Evolutionary conservation across 1,140 invertebrate species (phyloP).

Genomic region (Arctopsyche grandis): DNA sequence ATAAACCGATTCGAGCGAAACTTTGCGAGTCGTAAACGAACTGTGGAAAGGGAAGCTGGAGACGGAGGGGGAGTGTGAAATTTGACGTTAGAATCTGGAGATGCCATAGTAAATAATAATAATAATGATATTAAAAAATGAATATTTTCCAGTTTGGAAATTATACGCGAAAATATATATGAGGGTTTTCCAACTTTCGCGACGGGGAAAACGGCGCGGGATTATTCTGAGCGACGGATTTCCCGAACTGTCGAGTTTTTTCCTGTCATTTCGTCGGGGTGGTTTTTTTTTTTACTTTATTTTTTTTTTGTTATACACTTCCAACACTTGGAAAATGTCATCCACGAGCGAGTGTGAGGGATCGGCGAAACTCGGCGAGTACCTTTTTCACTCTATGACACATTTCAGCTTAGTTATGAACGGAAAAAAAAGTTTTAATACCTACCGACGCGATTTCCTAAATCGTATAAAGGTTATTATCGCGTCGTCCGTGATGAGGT

Average conservation of each 20-base stretch:
- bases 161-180: constrained; percentile 12
- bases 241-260: constrained; percentile 25
- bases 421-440: neutral
- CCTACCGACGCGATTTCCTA: neutral
- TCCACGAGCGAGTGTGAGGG: neutral
- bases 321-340: neutral
- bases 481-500: too few relatives aligned
- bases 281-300: neutral
- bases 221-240: constrained; percentile 21
- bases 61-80: neutral
- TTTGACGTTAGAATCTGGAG: too few relatives aligned
- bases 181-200: neutral
- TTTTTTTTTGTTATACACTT: neutral
- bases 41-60: neutral
- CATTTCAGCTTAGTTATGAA: neutral
- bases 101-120: too few relatives aligned
- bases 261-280: constrained; percentile 8
- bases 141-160: constrained; percentile 3
- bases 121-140: neutral
- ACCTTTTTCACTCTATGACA: neutral
- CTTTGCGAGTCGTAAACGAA: neutral
- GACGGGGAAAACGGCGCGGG: neutral
- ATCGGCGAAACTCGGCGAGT: neutral
- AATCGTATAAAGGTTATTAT: neutral
- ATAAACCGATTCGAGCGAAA: neutral